Evolutionary conservation across 2,888 invertebrate genomes (phyloP).

Genomic region (Andrena bucephala): DNA sequence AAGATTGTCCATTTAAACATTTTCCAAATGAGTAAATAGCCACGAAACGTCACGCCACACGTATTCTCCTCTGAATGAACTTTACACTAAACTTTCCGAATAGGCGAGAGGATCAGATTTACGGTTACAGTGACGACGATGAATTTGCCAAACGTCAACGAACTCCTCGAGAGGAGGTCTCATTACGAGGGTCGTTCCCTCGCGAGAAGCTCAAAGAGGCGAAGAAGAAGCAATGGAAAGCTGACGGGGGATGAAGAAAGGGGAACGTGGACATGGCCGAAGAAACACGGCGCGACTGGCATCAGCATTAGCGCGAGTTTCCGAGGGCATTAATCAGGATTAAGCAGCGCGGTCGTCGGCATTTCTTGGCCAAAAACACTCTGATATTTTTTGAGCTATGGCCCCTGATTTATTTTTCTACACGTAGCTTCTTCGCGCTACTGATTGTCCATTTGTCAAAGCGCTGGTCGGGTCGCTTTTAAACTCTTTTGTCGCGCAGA

Average conservation of each 20-base stretch:
- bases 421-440: slow-evolving; percentile 60
- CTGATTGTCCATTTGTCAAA: slow-evolving; percentile 71
- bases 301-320: slow-evolving; percentile 82
- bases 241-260: slow-evolving; percentile 64
- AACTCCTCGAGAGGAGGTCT: neutral
- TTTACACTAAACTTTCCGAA: neutral
- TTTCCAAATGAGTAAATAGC: too few relatives aligned
- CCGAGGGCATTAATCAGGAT: slow-evolving; percentile 84
- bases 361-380: slow-evolving; percentile 72
- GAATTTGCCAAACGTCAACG: slow-evolving; percentile 14
- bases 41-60: neutral
- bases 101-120: neutral
- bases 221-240: slow-evolving; percentile 31
- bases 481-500: slow-evolving; percentile 63
- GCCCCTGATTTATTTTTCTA: slow-evolving; percentile 59
- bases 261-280: slow-evolving; percentile 42
- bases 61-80: neutral
- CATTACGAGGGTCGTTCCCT: neutral
- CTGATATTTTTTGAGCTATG: slow-evolving; percentile 64
- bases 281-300: slow-evolving; percentile 65
- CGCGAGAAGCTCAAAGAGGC: slow-evolving; percentile 11
- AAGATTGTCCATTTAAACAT: too few relatives aligned
- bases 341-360: slow-evolving; percentile 78
- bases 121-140: neutral
- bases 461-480: slow-evolving; percentile 47